phyloP scores from a whole-genome alignment of 2,113 vertebrate species.

The Arizona elegans region DNA sequence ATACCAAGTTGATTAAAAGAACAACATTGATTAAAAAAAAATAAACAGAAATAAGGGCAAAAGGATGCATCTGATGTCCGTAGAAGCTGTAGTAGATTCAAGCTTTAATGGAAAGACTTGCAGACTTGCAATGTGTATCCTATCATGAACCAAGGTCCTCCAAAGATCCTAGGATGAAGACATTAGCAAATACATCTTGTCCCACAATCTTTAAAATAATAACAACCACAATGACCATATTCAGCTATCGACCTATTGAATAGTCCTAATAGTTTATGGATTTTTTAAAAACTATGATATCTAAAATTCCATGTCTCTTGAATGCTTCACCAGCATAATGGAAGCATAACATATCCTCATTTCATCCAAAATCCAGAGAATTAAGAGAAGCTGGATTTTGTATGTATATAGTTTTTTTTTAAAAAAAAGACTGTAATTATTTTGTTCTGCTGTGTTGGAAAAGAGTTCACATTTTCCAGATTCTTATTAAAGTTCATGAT shows the following conservation, averaged over 20 bases:
- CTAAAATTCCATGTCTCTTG: neutral
- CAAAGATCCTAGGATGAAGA: neutral
- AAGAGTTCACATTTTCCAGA: neutral
- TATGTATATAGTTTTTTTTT: neutral
- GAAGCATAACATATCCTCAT: neutral
- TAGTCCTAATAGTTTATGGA: neutral
- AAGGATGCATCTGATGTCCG: neutral
- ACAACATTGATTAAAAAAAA: neutral
- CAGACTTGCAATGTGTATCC: neutral
- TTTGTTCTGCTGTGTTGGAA: neutral
- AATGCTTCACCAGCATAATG: neutral
- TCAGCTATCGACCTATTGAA: neutral
- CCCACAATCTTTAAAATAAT: neutral
- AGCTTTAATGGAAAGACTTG: neutral
- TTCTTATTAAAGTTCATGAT: neutral
- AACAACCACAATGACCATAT: neutral
- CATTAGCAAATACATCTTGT: neutral
- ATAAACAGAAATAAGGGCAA: neutral
- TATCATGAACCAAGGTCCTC: neutral
- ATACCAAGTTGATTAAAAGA: neutral
- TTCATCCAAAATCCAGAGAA: neutral
- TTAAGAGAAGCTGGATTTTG: neutral
- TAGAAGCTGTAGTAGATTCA: neutral
- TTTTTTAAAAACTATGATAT: neutral
- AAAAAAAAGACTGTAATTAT: neutral